Percentiles rank a stretch among this genome's conserved stretches.
phyloP scores from a whole-genome alignment of 2,113 vertebrate species.

The Microcebus tavaratra region DNA sequence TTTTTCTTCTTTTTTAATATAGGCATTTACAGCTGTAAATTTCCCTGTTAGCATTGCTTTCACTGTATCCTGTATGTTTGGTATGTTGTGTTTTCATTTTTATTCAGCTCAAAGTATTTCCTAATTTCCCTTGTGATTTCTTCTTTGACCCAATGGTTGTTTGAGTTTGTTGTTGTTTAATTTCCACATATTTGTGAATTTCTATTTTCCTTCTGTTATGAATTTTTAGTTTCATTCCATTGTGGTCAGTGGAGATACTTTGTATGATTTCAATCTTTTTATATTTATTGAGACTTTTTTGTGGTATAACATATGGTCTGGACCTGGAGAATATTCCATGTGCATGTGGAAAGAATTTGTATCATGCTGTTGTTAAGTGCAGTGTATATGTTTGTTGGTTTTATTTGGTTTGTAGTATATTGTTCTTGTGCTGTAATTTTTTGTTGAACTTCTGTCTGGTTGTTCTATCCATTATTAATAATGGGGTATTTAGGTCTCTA shows the following conservation, averaged over 20 bases:
- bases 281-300: too few species aligned
- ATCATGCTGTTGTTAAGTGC: background rate
- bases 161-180: too few species aligned
- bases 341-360: too few species aligned
- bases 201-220: background rate
- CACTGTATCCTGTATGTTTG: background rate
- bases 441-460: background rate
- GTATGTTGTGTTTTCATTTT: too few species aligned
- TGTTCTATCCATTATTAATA: background rate
- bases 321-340: too few species aligned
- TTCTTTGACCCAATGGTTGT: too few species aligned
- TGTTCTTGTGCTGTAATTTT: background rate
- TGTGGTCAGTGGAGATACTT: background rate
- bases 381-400: background rate
- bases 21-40: background rate
- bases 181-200: background rate
- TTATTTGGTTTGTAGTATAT: background rate
- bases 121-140: too few species aligned
- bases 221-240: background rate
- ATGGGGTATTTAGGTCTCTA: background rate
- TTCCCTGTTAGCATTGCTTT: background rate
- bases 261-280: background rate
- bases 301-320: too few species aligned
- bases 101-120: too few species aligned
- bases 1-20: background rate